Percentiles rank a stretch among this genome's conserved stretches.
These are phyloP conservation scores for Clusia tigrina DNA, from an alignment of 2,888 invertebrate genomes.

Conservation along the genomic window DNA sequence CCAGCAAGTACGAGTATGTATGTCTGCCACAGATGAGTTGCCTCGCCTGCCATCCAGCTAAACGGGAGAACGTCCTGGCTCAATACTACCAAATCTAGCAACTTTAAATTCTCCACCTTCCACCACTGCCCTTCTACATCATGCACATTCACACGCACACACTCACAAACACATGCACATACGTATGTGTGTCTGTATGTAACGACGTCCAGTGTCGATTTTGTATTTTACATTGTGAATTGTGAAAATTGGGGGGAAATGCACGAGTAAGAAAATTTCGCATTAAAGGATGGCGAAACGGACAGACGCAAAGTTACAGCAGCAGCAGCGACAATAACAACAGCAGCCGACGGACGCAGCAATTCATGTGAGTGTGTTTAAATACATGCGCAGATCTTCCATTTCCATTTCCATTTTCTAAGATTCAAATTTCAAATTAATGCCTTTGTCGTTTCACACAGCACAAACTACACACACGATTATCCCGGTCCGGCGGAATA, in stretches of 20 bases:
- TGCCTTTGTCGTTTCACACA: conserved; percentile 45
- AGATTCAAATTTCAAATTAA: conserved; percentile 58
- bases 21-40: neutral
- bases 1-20: neutral
- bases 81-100: neutral
- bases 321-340: no score
- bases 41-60: neutral
- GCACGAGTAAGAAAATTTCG: neutral
- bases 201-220: neutral
- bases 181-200: neutral
- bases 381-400: conserved; percentile 45
- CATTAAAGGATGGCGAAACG: neutral
- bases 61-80: neutral
- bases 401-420: conserved; percentile 57
- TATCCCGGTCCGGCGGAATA: neutral
- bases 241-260: neutral
- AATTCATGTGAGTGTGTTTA: neutral
- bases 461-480: neutral
- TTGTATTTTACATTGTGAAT: neutral
- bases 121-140: neutral
- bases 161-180: neutral
- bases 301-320: neutral
- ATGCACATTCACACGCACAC: neutral
- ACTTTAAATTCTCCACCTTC: neutral
- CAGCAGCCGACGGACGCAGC: no score